Evolutionary conservation across 2,797 vertebrate species (phyloP), one percentile per base, ranked within the genome.

Genomic region (Babyrousa celebensis): DNA sequence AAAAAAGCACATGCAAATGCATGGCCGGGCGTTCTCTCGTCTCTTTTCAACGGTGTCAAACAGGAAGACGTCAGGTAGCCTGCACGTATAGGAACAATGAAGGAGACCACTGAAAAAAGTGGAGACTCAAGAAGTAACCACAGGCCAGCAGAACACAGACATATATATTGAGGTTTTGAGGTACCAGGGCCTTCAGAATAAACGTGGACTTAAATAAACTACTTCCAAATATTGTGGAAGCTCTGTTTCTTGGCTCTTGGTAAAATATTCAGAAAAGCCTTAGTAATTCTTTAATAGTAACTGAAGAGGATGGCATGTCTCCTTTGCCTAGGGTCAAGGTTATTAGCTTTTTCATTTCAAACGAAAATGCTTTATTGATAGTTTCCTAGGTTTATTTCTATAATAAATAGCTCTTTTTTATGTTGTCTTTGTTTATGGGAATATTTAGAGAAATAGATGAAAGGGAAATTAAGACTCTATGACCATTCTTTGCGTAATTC

Each of bases 381-480:
- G 85, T 82, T 78, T 79, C 12, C 18, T 87, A 54, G 20, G 1
- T 43, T 68, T 87, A 17, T 68, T 52, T 20, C 77, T 63, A 60
- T 54, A 85, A 48, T 67, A 94, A 89, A 82, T 18, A 67, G 18
- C 21, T 43, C 17, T 29, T 86, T 74, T 88, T 82, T 60, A 77
- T 15, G 72, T 36, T 71, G 17, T 9, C 27, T 79, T 85, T 60
- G 9, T 75, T 77, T 86, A 29, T 32, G 27, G 52, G 75, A 54
- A 48, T 67, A 74, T 18, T 62, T 63, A 63, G 5, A 95, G 48
- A 68, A 85, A 74, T 4, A 12, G 3, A 79, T 25, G 9, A 83
- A 72, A 67, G 7, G 0, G 4, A 65, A 54, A 71, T 87, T 63
- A 68, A 88, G 14, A 91, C 14, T 29, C n/a, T 40, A 67, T 36